A percentile compares a stretch with the other conserved stretches of the same genome.
phyloP scores from a whole-genome alignment of 2,113 vertebrate genomes.

The Ornithorhynchus anatinus region DNA sequence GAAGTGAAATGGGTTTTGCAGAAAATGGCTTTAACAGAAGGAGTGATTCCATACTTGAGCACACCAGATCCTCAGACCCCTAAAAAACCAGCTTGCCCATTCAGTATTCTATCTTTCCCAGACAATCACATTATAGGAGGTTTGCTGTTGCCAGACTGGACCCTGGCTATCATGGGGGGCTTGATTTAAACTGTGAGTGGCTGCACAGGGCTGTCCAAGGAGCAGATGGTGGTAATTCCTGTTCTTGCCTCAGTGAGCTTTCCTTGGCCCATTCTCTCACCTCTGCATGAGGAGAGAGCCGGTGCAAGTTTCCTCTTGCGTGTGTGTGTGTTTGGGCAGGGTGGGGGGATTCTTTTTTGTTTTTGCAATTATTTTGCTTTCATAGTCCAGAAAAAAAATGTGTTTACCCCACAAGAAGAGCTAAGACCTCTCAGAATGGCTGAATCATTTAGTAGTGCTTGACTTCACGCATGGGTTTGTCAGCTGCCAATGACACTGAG shows the following conservation, averaged over 20 bases:
- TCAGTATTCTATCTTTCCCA: too few species aligned
- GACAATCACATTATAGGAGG: too few species aligned
- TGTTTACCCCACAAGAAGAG: slow-evolving; percentile 45
- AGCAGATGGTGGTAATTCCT: slow-evolving; percentile 30
- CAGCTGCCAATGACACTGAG: slow-evolving; percentile 72
- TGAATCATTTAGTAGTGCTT: slow-evolving; percentile 61
- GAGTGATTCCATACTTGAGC: too few species aligned
- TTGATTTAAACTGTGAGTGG: slow-evolving; percentile 23
- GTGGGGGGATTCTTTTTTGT: neutral
- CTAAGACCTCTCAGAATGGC: slow-evolving; percentile 55
- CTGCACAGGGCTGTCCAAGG: slow-evolving; percentile 25
- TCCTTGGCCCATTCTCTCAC: neutral
- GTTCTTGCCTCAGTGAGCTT: neutral
- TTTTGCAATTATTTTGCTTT: slow-evolving; percentile 31
- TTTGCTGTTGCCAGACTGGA: neutral
- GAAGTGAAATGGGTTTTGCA: too few species aligned
- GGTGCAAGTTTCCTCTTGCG: too few species aligned
- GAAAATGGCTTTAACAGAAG: too few species aligned
- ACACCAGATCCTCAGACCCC: too few species aligned
- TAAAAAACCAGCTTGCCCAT: too few species aligned
- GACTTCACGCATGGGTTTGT: slow-evolving; percentile 62
- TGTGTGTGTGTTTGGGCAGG: neutral
- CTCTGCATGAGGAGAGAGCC: too few species aligned
- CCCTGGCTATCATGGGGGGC: neutral
- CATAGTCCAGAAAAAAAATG: slow-evolving; percentile 37